These are phyloP conservation scores for Sinotaia quadrata DNA, from an alignment of 2,888 invertebrate species.

Conservation along the genomic window DNA sequence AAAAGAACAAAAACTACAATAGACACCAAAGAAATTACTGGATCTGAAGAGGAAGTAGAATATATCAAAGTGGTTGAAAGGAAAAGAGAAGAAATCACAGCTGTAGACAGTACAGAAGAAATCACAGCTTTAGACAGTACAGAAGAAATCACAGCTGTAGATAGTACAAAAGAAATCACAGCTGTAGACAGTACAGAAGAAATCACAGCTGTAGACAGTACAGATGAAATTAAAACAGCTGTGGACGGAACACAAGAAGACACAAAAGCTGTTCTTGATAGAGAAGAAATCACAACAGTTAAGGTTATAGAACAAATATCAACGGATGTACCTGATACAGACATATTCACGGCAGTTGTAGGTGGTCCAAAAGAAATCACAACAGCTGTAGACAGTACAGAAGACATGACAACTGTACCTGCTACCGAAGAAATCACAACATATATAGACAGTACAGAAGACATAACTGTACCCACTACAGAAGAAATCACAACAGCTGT, in stretches of 20 bases:
- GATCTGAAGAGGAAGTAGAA: background rate
- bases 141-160: slow-evolving; percentile 3
- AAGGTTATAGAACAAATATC: background rate
- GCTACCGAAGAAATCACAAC: background rate
- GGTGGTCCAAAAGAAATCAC: background rate
- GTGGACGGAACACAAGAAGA: background rate
- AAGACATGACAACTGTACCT: background rate
- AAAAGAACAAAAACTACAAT: no score
- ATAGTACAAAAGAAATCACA: background rate
- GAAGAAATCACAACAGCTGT: background rate
- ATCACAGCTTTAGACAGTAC: background rate
- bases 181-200: background rate
- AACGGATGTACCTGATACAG: background rate
- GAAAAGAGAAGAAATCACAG: background rate
- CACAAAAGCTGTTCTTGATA: background rate
- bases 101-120: background rate
- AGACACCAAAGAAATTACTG: no score
- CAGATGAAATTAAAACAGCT: background rate
- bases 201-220: background rate
- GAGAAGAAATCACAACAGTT: background rate
- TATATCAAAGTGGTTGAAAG: background rate
- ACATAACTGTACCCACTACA: background rate
- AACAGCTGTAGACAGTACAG: background rate
- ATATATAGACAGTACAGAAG: background rate
- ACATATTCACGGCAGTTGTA: background rate